Percentiles rank a stretch among this genome's conserved stretches.
These are phyloP conservation scores for Phyllotreta striolata DNA, from an alignment of 2,888 invertebrate genomes.

Conservation along the genomic window DNA sequence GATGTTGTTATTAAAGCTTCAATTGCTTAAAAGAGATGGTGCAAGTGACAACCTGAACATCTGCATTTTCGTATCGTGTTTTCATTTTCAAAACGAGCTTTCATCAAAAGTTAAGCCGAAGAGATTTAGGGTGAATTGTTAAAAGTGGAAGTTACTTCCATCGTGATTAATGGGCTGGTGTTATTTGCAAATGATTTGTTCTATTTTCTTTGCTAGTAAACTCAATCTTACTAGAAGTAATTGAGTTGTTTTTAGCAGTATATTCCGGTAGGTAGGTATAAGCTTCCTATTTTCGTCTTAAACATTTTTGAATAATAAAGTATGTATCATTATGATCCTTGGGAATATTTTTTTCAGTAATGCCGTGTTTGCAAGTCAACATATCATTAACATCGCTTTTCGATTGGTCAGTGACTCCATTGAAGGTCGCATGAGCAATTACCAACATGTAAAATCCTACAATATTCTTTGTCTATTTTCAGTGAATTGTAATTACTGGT, in stretches of 20 bases:
- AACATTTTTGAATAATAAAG: too few species aligned
- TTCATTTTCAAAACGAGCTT: conserved; percentile 5
- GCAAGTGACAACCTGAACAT: background rate
- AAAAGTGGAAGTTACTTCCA: conserved; percentile 44
- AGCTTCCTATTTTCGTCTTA: too few species aligned
- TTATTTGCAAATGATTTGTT: background rate
- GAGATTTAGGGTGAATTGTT: conserved; percentile 24
- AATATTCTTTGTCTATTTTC: conserved; percentile 11
- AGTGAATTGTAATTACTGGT: conserved; percentile 1
- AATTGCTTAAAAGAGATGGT: background rate
- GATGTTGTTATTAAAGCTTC: background rate
- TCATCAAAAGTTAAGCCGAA: conserved; percentile 11
- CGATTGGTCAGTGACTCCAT: conserved; percentile 21
- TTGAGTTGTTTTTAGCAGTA: too few species aligned
- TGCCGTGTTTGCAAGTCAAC: conserved; percentile 1
- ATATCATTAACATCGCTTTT: conserved; percentile 11
- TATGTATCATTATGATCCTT: too few species aligned
- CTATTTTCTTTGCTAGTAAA: too few species aligned
- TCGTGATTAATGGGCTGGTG: conserved; percentile 42
- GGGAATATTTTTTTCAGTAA: too few species aligned
- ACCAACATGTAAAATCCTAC: conserved; percentile 29
- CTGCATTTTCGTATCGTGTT: conserved; percentile 8
- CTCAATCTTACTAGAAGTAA: too few species aligned
- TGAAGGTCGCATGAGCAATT: conserved; percentile 28
- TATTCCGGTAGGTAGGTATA: too few species aligned